A percentile compares a stretch with the other conserved stretches of the same genome.
Evolutionary conservation across 2,113 vertebrate species (phyloP).

Genomic region (Mastomys natalensis): DNA sequence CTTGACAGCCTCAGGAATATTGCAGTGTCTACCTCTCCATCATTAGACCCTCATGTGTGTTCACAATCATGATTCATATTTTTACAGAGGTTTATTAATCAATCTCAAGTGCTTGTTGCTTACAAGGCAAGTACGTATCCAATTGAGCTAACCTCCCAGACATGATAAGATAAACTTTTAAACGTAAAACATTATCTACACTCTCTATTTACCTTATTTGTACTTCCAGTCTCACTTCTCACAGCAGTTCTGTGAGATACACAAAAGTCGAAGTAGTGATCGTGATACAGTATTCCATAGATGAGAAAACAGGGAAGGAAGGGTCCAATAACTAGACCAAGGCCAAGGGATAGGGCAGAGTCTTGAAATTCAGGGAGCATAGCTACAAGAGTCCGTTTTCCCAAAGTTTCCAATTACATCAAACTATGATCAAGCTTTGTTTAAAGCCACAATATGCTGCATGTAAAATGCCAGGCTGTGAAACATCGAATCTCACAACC

Average conservation of each 20-base stretch:
- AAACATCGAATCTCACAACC: neutral
- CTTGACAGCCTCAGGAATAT: too few species aligned
- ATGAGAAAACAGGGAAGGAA: neutral
- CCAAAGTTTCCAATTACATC: neutral
- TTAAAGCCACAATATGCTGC: neutral
- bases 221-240: neutral
- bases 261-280: neutral
- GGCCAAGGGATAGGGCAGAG: neutral
- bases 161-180: neutral
- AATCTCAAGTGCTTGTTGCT: too few species aligned
- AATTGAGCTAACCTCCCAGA: neutral
- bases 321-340: neutral
- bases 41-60: neutral
- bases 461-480: neutral
- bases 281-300: neutral
- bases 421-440: neutral
- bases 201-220: neutral
- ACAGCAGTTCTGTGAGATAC: neutral
- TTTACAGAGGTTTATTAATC: neutral
- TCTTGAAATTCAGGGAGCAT: neutral
- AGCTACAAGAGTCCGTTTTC: neutral
- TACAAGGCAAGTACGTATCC: neutral
- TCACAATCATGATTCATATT: neutral
- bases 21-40: neutral
- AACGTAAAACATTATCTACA: slow-evolving; percentile 3